phyloP scores from a whole-genome alignment of 92 coral and sea anemone genomes.

The Bergia puertoricense region DNA sequence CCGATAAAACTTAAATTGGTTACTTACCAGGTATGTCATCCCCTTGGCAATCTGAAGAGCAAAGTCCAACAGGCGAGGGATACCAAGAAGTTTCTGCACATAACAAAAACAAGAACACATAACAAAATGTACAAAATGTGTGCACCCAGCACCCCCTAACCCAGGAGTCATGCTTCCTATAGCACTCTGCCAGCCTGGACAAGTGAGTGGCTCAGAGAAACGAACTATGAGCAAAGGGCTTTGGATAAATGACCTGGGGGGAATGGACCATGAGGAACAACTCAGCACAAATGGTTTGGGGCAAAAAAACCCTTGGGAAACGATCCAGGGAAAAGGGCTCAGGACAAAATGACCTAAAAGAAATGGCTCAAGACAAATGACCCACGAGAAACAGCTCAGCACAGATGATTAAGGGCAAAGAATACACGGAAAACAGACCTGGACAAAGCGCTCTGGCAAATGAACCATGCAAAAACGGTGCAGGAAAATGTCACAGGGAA shows the following conservation, averaged over 20 bases:
- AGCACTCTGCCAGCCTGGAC: no score
- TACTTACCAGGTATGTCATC: constrained; percentile 78
- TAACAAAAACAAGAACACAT: neutral
- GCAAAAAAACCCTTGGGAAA: no score
- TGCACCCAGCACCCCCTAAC: neutral
- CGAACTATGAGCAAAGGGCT: neutral
- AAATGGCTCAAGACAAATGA: neutral
- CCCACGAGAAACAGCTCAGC: neutral
- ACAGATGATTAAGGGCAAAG: neutral
- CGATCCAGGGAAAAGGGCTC: no score
- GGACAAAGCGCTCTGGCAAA: no score
- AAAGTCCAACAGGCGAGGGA: constrained; percentile 65
- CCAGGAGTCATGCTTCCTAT: no score
- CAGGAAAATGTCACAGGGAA: neutral
- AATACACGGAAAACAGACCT: neutral
- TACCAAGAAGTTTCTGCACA: constrained; percentile 65
- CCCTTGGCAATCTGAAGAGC: constrained; percentile 85
- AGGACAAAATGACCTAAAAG: no score
- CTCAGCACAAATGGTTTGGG: neutral
- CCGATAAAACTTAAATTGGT: neutral
- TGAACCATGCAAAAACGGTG: neutral
- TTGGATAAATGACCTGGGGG: neutral
- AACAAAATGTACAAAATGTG: neutral
- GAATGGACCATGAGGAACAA: neutral
- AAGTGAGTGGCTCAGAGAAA: no score